phyloP scores from a whole-genome alignment of 2,113 vertebrate species.

The Uropsilus gracilis region DNA sequence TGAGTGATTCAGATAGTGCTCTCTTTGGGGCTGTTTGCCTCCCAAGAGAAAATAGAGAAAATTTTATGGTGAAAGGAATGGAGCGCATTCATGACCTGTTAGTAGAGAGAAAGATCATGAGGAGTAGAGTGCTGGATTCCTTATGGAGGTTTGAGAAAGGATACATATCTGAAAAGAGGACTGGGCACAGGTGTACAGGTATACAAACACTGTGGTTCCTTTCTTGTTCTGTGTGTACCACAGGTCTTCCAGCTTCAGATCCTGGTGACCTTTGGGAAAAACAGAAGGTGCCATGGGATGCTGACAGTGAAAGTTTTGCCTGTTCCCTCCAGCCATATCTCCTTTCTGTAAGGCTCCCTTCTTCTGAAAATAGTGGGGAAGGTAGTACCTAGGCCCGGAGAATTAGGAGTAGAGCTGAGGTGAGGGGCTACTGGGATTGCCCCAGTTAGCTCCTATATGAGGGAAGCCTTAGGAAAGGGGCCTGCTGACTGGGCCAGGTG shows the following conservation, averaged over 20 bases:
- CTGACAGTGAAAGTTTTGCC: slow-evolving; percentile 84
- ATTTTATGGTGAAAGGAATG: not conserved
- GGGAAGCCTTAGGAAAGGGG: not conserved
- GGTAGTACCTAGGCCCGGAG: not conserved
- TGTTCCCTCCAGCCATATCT: slow-evolving; percentile 52
- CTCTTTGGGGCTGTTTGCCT: not conserved
- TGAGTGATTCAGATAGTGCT: not conserved
- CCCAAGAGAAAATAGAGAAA: not conserved
- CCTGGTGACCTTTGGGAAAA: slow-evolving; percentile 58
- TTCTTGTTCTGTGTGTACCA: rapidly evolving
- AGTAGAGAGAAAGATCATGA: not conserved
- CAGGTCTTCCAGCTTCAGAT: slow-evolving; percentile 84
- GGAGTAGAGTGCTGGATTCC: not conserved
- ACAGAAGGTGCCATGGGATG: slow-evolving; percentile 77
- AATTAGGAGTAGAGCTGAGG: not conserved
- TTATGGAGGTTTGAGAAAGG: not conserved
- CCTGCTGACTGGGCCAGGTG: not conserved
- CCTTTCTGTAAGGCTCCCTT: slow-evolving; percentile 84
- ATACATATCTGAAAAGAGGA: not conserved
- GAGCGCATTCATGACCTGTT: not conserved
- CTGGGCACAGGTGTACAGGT: not conserved
- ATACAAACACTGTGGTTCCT: not conserved
- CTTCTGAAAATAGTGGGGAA: not conserved
- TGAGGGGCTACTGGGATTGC: not conserved
- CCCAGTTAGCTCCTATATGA: not conserved